Base-by-base conservation (phyloP, 1,140 invertebrate species). In the Pemphigus obesinymphae region DNA sequence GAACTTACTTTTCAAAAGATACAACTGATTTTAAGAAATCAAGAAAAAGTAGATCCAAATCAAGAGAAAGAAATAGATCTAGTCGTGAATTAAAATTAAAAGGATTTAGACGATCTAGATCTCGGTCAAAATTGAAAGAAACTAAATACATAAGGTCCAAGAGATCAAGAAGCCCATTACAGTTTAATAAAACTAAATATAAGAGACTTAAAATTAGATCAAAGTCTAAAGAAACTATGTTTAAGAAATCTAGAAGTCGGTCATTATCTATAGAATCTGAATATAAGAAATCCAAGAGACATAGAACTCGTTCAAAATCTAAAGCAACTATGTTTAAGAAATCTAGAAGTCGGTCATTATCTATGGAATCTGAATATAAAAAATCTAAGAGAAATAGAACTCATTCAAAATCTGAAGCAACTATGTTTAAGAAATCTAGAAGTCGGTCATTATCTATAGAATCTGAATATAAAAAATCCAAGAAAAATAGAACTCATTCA, bases 61-160 rank as follows among this genome's bases (percentile, higher is more conserved):
- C 68, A 70, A 82, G 26, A 68, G 31, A 53, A 17, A 82, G 5
- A 70, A 82, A 37, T 20, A 29, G 1, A 48, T 58, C 34, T 2
- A 75, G 0, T 82, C 48, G 15, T 82, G 23, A 75, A 61, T 61
- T 23, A 23, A 37, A 37, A 73, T 55, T 40, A 29, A 73, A 50
- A 50, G 50, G 70, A 73, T 58, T 26, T 45, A n/a, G 53, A 20
- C 63, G 53, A 23, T 80, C 55, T 43, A 80, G 53, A 26, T 61
- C 50, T 45, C 29, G 37, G 5, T 63, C 55, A 80, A n/a, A 2
- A 26, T 37, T 8, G 23, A 61, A 43, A 8, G 34, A 61, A 17
- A 55, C 2, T 26, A 78, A 61, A n/a, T 43, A 31, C 29, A 45
- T 3, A 29, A 45, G 1, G 4, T 73, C 43, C 7, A 73, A 31